Evolutionary conservation across 2,888 invertebrate genomes (phyloP).

Genomic region (Bhutanitis thaidina): DNA sequence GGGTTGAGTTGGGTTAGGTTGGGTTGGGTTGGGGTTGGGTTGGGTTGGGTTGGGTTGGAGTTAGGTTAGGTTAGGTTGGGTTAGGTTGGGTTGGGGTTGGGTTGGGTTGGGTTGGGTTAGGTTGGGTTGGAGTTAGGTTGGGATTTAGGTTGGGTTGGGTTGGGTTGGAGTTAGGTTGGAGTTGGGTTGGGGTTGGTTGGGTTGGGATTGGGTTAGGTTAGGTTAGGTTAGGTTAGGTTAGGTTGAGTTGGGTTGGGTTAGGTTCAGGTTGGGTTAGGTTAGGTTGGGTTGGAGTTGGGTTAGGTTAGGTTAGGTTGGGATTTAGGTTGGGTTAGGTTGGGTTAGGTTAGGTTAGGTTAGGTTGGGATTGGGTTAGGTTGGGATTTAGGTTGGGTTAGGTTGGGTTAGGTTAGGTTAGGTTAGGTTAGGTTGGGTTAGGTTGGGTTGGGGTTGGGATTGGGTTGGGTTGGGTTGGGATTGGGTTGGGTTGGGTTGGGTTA

Average conservation of each 20-base stretch:
- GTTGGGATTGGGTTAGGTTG: conserved; percentile 17
- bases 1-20: no score
- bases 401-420: conserved; percentile 20
- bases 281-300: conserved; percentile 17
- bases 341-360: conserved; percentile 18
- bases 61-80: no score
- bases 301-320: conserved; percentile 19
- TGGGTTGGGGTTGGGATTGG: conserved; percentile 17
- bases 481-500: conserved; percentile 10
- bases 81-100: no score
- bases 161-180: conserved; percentile 19
- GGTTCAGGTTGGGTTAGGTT: neutral
- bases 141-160: conserved; percentile 20
- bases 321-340: conserved; percentile 11
- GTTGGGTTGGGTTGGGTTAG: neutral
- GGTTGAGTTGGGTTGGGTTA: neutral
- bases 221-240: neutral
- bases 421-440: conserved; percentile 19
- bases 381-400: conserved; percentile 18
- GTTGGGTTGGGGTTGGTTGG: neutral
- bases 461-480: conserved; percentile 17
- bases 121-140: conserved; percentile 15
- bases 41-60: no score
- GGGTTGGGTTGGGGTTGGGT: no score
- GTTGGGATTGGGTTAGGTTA: neutral